A percentile compares a stretch with the other conserved stretches of the same genome.
These are phyloP conservation scores for Urosaurus nigricauda DNA, from an alignment of 2,797 vertebrate genomes.

Conservation along the genomic window DNA sequence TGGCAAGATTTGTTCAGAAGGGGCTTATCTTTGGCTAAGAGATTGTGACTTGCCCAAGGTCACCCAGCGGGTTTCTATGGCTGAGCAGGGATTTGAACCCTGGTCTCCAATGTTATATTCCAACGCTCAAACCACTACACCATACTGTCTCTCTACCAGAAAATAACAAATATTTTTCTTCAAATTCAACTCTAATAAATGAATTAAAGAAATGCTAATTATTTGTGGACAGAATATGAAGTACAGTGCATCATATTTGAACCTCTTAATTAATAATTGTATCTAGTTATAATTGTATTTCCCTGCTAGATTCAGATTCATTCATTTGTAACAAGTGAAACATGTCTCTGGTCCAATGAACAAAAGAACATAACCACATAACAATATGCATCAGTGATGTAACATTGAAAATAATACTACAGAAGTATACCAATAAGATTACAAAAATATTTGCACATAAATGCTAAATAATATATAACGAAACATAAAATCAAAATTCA, in stretches of 20 bases:
- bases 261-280: not conserved
- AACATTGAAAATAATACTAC: not conserved
- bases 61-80: too few relatives aligned
- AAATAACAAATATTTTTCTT: not conserved
- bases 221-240: not conserved
- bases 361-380: not conserved
- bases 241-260: not conserved
- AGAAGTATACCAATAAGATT: not conserved
- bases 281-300: not conserved
- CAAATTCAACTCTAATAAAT: not conserved
- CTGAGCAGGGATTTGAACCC: too few relatives aligned
- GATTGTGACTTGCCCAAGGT: too few relatives aligned
- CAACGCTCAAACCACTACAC: too few relatives aligned
- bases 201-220: not conserved
- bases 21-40: too few relatives aligned
- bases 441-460: not conserved
- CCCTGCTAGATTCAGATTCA: rapidly evolving
- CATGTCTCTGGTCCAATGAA: not conserved
- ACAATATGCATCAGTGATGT: not conserved
- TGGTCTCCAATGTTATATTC: too few relatives aligned
- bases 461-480: constrained; percentile 45
- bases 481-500: constrained; percentile 64
- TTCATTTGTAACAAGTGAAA: not conserved
- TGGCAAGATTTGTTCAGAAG: too few relatives aligned
- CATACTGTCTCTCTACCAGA: too few relatives aligned